A percentile compares a stretch with the other conserved stretches of the same genome.
Conservation (phyloP, 2,797 vertebrate genomes). For the Anguilla pacifica region DNA sequence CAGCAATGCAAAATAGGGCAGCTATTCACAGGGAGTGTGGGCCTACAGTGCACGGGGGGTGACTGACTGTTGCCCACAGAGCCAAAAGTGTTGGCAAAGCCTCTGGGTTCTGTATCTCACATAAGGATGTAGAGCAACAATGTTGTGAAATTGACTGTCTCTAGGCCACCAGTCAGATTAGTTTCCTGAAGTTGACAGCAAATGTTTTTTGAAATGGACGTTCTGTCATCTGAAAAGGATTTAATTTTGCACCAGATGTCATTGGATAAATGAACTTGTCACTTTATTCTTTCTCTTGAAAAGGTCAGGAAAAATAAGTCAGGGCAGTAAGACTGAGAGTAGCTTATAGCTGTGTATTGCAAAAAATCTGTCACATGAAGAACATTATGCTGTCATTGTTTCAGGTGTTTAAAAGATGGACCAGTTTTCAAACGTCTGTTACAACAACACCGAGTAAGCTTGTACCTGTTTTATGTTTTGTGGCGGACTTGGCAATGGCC, state of each 20-base stretch:
- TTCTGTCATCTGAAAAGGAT: slow-evolving; percentile 63
- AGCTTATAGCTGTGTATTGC: neutral
- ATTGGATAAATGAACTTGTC: neutral
- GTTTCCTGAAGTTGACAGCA: neutral
- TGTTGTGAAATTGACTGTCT: slow-evolving; percentile 52
- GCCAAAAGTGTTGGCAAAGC: slow-evolving; percentile 57
- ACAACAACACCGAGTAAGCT: neutral
- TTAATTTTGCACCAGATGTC: slow-evolving; percentile 30
- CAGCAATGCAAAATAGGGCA: slow-evolving; percentile 62
- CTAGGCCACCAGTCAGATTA: slow-evolving; percentile 45
- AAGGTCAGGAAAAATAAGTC: neutral
- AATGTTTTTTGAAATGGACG: slow-evolving; percentile 56
- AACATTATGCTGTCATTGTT: neutral
- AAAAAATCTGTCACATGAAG: neutral
- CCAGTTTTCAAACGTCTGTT: neutral
- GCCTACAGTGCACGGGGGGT: slow-evolving; percentile 48
- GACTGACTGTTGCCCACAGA: slow-evolving; percentile 50
- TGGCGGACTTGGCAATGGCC: neutral
- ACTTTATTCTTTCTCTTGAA: neutral
- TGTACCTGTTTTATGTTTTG: neutral
- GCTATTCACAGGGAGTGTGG: slow-evolving; percentile 60
- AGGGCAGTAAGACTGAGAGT: neutral
- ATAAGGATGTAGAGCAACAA: slow-evolving; percentile 50
- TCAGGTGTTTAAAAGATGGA: neutral
- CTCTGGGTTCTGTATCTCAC: slow-evolving; percentile 47